Percentiles rank a stretch among this genome's conserved stretches.
phyloP scores from a whole-genome alignment of 2,797 vertebrate species.

The Eleutherodactylus coqui region DNA sequence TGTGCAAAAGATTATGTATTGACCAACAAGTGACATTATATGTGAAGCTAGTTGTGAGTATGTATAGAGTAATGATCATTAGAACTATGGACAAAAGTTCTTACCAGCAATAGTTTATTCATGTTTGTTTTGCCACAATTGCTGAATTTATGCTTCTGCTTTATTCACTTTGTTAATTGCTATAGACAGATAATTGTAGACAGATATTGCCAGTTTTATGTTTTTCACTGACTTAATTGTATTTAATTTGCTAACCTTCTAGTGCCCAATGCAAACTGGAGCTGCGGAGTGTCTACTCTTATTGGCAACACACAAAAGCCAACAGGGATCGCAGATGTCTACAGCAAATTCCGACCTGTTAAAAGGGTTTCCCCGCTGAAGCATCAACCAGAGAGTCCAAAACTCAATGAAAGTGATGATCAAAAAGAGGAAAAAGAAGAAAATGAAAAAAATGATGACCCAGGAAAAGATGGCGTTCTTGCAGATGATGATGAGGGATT shows the following conservation, averaged over 20 bases:
- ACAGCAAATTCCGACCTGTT: constrained; percentile 95
- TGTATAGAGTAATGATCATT: too few species aligned
- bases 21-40: too few species aligned
- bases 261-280: constrained; percentile 92
- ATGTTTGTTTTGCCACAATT: background rate
- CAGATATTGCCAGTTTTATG: background rate
- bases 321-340: constrained; percentile 88
- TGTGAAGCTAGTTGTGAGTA: too few species aligned
- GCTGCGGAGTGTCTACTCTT: constrained; percentile 83
- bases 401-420: constrained; percentile 85
- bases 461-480: constrained; percentile 69
- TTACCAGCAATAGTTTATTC: too few species aligned
- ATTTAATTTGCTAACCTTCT: constrained; percentile 61
- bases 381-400: constrained; percentile 90
- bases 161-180: background rate
- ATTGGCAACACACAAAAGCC: constrained; percentile 86
- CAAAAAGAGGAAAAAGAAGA: constrained; percentile 79
- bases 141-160: background rate
- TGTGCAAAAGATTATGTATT: background rate
- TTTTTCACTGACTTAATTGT: background rate
- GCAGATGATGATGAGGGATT: constrained; percentile 71
- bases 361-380: constrained; percentile 96
- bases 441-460: constrained; percentile 76
- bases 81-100: too few species aligned
- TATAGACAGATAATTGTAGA: background rate